A percentile compares a stretch with the other conserved stretches of the same genome.
Conservation (phyloP, 1,140 invertebrate genomes). For the Ostrea denselamellosa region DNA sequence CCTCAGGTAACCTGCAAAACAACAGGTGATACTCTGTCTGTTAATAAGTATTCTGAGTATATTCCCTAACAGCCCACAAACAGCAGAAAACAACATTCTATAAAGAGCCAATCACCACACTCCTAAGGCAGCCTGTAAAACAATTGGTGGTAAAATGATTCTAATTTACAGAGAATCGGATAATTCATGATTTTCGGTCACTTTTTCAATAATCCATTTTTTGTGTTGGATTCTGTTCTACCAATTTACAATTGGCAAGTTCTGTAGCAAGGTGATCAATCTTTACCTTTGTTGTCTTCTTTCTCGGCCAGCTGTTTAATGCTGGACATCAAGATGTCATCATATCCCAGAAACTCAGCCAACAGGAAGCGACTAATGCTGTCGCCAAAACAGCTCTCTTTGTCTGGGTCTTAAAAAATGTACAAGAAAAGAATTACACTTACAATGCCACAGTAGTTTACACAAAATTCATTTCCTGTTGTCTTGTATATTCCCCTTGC, state of each 20-base stretch:
- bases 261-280: too few relatives aligned
- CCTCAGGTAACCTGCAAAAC: slow-evolving; percentile 81
- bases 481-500: neutral
- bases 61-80: neutral
- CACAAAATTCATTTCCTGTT: neutral
- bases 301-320: slow-evolving; percentile 96
- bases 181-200: too few relatives aligned
- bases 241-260: too few relatives aligned
- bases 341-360: slow-evolving; percentile 96
- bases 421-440: neutral
- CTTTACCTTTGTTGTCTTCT: slow-evolving; percentile 96
- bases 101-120: too few relatives aligned
- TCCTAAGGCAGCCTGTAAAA: too few relatives aligned
- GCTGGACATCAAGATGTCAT: slow-evolving; percentile 97
- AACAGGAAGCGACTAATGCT: slow-evolving; percentile 92
- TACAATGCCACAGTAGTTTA: neutral
- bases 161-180: too few relatives aligned
- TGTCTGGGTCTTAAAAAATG: slow-evolving; percentile 85
- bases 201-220: too few relatives aligned
- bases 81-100: neutral
- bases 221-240: too few relatives aligned
- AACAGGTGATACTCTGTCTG: too few relatives aligned
- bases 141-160: too few relatives aligned
- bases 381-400: slow-evolving; percentile 96
- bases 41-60: too few relatives aligned